Base-by-base conservation (phyloP, 2,888 invertebrate species). In the Periphyllus acericola region DNA sequence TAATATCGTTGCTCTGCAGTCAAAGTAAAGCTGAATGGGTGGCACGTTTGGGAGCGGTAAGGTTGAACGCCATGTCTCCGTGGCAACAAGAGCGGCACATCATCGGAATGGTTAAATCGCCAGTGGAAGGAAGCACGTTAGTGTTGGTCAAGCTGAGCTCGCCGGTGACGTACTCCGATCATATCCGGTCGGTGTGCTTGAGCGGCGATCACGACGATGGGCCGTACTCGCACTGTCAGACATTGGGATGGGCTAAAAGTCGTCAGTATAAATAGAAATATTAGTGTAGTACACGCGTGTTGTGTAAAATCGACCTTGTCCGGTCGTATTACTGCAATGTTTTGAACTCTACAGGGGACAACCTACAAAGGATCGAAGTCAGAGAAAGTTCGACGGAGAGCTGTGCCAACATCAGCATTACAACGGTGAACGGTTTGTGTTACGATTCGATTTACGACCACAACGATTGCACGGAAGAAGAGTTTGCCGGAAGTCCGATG, bases 11-110 rank as follows among this genome's bases (percentile, higher is more conserved):
- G 3, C 74, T 72, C 14, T 87, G 75, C 90, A 93, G 97, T 4
- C 97, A 97, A 92, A 95, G 96, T 34, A 95, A 96, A 91, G 96
- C 96, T 0, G 96, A 96, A 91, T 97, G 97, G 97, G 94, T 94
- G 46, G 96, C 96, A 0, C 93, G 95, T 90, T 93, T 96, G 89
- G 97, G 96, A 2, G 93, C 94, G 11, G 94, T 96, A 0, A 93
- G 97, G 78, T 93, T 96, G 74, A 94, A 95, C 74, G 95, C 96
- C 89, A 94, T 95, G 1, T 94, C 96, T 0, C 97, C 97, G 0
- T 97, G 97, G 97, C 96, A 96, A 90, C 97, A 96, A 91, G 96
- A 97, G 90, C 93, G 96, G 82, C 93, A 96, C 88, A 95, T 96
- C 83, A 94, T 97, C n/a, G 91, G 97, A 55, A 96, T 97, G 95